These are phyloP conservation scores for Mormyrus hasselquistii DNA, from an alignment of 2,797 vertebrate species.

Conservation along the genomic window DNA sequence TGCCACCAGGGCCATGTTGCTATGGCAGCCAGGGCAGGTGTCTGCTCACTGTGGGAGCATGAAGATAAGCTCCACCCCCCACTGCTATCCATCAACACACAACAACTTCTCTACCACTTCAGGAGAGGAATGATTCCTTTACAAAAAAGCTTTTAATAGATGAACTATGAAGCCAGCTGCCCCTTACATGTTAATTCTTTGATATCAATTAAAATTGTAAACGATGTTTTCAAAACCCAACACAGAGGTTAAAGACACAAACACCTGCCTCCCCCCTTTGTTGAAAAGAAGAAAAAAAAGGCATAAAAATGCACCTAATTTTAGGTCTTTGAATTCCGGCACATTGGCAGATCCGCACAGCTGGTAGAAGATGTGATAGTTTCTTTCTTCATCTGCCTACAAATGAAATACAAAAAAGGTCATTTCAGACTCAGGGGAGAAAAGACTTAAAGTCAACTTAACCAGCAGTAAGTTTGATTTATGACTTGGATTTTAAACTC, in stretches of 20 bases:
- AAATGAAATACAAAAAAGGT: slow-evolving; percentile 42
- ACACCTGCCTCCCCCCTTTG: neutral
- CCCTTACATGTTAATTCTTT: neutral
- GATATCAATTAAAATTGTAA: neutral
- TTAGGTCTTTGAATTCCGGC: slow-evolving; percentile 81
- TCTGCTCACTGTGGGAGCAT: slow-evolving; percentile 47
- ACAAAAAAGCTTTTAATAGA: neutral
- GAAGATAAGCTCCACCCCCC: slow-evolving; percentile 17
- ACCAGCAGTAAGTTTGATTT: neutral
- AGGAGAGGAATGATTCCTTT: neutral
- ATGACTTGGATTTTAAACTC: neutral
- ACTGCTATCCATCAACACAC: neutral
- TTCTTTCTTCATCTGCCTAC: slow-evolving; percentile 96
- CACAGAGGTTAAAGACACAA: slow-evolving; percentile 6
- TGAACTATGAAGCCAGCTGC: neutral
- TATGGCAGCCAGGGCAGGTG: slow-evolving; percentile 50
- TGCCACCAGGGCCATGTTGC: slow-evolving; percentile 41
- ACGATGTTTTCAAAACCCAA: neutral
- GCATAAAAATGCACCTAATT: slow-evolving; percentile 66
- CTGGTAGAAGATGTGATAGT: slow-evolving; percentile 98
- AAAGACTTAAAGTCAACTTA: neutral
- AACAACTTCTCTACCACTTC: neutral
- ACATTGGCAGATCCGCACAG: slow-evolving; percentile 88
- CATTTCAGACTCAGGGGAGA: slow-evolving; percentile 11
- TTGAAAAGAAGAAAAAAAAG: neutral